Base-by-base conservation (phyloP, 2,797 vertebrate genomes). In the Ctenopoma multispine region DNA sequence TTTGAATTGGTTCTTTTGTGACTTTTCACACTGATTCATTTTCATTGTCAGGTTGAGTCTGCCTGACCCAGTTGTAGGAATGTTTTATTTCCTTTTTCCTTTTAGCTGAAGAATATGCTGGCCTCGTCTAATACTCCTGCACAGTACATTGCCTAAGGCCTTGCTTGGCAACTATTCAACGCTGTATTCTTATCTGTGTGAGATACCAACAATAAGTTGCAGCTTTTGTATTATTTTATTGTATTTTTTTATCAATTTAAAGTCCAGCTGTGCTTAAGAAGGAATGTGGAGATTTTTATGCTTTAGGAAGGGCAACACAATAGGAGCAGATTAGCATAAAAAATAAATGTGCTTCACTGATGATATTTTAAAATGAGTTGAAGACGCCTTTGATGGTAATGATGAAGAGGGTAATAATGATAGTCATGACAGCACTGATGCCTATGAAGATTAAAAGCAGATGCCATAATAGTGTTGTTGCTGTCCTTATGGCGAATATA, bases 61-160 rank as follows among this genome's bases (percentile, higher is more conserved):
- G 47, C 27, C 72, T 85, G 90, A 86, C 83, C 70, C 84, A 85
- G 74, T 86, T 86, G 63, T 51, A 77, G 62, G 75, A 87, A 86
- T 75, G 80, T 86, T 89, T 91, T 89, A 83, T 89, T 87, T 86
- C 72, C 44, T 20, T 63, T 72, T 62, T 46, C 50, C 77, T 87
- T 89, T 87, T 71, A 83, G 69, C 69, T 21, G 48, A 50, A 75
- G 69, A 88, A 80, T 72, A 72, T 54, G 78, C 67, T 82, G 71
- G 72, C 89, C 75, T 89, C 83, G 82, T 83, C 78, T 81, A 84
- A 85, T 75, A 51, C 75, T 46, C 54, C 62, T 2, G 8, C 84
- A 86, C 84, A 86, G 63, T 70, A 62, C 58, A 47, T 71, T 18
- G 55, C 61, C 60, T 58, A 76, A 73, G 72, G 75, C 67, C 47